Percentiles rank a stretch among this genome's conserved stretches.
Evolutionary conservation across 2,113 vertebrate species (phyloP).

Genomic region (Astatotilapia flaviijosephi): DNA sequence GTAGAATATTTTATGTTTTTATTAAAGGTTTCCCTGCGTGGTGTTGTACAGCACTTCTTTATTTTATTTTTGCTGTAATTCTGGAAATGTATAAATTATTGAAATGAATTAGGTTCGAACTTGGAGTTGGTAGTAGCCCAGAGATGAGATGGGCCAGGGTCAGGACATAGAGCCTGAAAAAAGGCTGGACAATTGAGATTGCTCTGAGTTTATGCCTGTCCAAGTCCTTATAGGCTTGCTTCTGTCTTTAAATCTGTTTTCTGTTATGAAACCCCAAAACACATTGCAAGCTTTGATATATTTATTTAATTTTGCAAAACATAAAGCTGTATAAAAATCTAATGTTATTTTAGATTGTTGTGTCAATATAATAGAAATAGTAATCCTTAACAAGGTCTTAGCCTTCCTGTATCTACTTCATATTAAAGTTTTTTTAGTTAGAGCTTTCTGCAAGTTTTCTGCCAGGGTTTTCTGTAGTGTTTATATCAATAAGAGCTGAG

Average conservation of each 20-base stretch:
- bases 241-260: not conserved
- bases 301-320: not conserved
- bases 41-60: not conserved
- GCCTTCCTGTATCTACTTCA: not conserved
- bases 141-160: conserved; percentile 15
- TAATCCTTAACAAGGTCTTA: not conserved
- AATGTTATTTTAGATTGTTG: not conserved
- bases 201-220: not conserved
- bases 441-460: not conserved
- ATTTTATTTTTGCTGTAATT: conserved; percentile 27
- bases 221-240: not conserved
- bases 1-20: not conserved
- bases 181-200: not conserved
- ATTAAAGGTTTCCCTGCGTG: not conserved
- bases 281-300: not conserved
- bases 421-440: not conserved
- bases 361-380: not conserved
- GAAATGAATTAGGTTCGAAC: conserved; percentile 15
- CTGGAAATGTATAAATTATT: conserved; percentile 35
- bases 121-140: conserved; percentile 4
- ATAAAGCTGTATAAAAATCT: not conserved
- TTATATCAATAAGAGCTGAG: not conserved
- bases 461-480: not conserved
- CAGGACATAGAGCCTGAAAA: not conserved
- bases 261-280: not conserved